Evolutionary conservation across 1,140 invertebrate genomes (phyloP).

Genomic region (Drosophila auraria): DNA sequence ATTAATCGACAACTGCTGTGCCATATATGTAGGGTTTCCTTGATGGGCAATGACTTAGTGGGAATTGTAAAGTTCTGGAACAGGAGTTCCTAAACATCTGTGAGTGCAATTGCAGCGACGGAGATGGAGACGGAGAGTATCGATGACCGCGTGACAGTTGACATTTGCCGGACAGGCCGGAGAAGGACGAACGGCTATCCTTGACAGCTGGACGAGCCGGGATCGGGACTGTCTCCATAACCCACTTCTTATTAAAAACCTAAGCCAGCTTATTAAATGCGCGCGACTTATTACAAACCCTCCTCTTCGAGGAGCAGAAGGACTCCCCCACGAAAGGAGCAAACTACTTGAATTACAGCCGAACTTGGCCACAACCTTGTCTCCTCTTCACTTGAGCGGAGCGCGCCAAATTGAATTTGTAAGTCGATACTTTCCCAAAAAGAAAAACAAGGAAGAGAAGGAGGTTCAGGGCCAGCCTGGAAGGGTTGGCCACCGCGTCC

Average conservation of each 20-base stretch:
- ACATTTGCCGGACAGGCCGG: slow-evolving; percentile 44
- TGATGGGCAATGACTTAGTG: slow-evolving; percentile 22
- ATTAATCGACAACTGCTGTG: slow-evolving; percentile 8
- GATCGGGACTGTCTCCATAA: slow-evolving; percentile 52
- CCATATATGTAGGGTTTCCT: slow-evolving; percentile 44
- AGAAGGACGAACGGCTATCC: slow-evolving; percentile 25
- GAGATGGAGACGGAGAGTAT: slow-evolving; percentile 43
- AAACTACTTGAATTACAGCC: slow-evolving; percentile 76
- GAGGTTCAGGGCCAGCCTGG: slow-evolving; percentile 4
- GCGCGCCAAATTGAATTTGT: slow-evolving; percentile 83
- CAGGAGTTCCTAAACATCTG: slow-evolving; percentile 24
- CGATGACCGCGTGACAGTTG: slow-evolving; percentile 66
- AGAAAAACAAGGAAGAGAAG: slow-evolving; percentile 10
- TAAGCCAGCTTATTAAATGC: slow-evolving; percentile 78
- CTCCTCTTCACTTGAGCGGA: slow-evolving; percentile 77
- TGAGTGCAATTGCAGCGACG: slow-evolving; percentile 39
- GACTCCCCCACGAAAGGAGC: slow-evolving; percentile 45
- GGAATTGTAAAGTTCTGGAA: slow-evolving; percentile 24
- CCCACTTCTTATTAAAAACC: slow-evolving; percentile 78
- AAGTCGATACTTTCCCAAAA: slow-evolving; percentile 64
- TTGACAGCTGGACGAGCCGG: slow-evolving; percentile 72
- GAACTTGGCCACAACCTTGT: slow-evolving; percentile 65
- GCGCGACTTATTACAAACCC: slow-evolving; percentile 59
- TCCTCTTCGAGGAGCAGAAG: slow-evolving; percentile 12
- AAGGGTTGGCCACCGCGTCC: slow-evolving; percentile 27